Conservation (phyloP, 2,888 invertebrate species). For the Bembecia ichneumoniformis region DNA sequence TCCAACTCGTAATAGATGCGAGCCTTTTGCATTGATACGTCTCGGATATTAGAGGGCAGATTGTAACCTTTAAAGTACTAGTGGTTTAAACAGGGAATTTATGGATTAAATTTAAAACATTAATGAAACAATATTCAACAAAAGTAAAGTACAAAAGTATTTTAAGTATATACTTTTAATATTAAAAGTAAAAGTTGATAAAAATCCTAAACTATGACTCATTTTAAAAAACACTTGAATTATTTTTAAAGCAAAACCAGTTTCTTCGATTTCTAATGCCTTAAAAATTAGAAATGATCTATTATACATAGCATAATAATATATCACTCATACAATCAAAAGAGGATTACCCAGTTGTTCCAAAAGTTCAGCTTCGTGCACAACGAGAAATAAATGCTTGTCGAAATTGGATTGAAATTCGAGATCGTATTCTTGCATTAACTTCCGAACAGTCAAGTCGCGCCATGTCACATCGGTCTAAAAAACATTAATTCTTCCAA, state of each 20-base stretch:
- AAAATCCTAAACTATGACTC: no score
- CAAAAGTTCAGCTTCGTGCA: conserved; percentile 82
- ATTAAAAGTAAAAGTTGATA: no score
- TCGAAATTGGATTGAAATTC: conserved; percentile 79
- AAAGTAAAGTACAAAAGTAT: no score
- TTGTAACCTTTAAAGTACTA: conserved; percentile 29
- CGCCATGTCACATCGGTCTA: conserved; percentile 76
- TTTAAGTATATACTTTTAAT: no score
- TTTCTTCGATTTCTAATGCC: no score
- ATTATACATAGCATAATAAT: no score
- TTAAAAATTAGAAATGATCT: no score
- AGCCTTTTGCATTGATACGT: conserved; percentile 74
- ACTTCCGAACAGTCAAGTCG: conserved; percentile 77
- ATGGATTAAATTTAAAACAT: not conserved
- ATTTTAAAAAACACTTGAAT: no score
- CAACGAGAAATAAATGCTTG: conserved; percentile 75
- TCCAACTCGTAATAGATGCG: conserved; percentile 77
- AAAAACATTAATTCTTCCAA: conserved; percentile 1
- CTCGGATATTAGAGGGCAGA: conserved; percentile 62
- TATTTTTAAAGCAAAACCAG: no score
- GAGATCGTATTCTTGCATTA: conserved; percentile 78
- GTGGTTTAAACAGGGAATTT: no score
- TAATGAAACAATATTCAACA: no score
- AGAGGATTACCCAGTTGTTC: conserved; percentile 75
- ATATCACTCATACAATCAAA: no score